Evolutionary conservation across 2,797 vertebrate genomes (phyloP), one percentile per base, ranked within the genome.

Genomic region (Lutjanus campechanus): DNA sequence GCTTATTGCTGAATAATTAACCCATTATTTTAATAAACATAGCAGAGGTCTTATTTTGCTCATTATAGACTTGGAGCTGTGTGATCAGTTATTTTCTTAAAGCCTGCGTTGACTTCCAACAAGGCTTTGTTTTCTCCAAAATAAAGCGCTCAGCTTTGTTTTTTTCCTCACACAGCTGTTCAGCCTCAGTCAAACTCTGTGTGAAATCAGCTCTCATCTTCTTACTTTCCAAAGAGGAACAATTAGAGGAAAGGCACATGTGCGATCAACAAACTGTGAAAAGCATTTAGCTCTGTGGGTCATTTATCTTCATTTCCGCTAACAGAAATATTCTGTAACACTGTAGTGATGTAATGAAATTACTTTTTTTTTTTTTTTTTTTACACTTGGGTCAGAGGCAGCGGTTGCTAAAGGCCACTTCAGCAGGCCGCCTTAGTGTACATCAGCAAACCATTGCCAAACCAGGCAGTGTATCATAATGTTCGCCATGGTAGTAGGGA

Each of bases 121-220:
- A 59, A 63, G 79, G 67, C 68, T 76, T 63, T 69, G 50, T 81
- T 71, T 54, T 53, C 41, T 47, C 50, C 22, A 17, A 51, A 78
- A 65, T 54, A 59, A 53, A 62, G 11, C 40, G 19, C 13, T 22
- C 9, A 69, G 22, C 43, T 59, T 55, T 74, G 56, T 69, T 68
- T 43, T 43, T 61, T 55, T 79, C 19, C 72, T 59, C 76, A 46
- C 76, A 20, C 41, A 60, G 72, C 59, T 62, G 80, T 20, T 61
- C 19, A 19, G 56, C 58, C 68, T 53, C 59, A 79, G 72, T 76
- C 47, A 43, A 66, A 60, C 73, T 70, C 66, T 50, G 53, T 46
- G 50, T 62, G 55, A 76, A 70, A 68, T 69, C 19, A 3, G 13
- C 43, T 50, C 58, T 73, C n/a, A 1, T 55, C 43, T 43, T 50